Conservation (phyloP, 2,888 invertebrate species). For the Cryptops parisi region DNA sequence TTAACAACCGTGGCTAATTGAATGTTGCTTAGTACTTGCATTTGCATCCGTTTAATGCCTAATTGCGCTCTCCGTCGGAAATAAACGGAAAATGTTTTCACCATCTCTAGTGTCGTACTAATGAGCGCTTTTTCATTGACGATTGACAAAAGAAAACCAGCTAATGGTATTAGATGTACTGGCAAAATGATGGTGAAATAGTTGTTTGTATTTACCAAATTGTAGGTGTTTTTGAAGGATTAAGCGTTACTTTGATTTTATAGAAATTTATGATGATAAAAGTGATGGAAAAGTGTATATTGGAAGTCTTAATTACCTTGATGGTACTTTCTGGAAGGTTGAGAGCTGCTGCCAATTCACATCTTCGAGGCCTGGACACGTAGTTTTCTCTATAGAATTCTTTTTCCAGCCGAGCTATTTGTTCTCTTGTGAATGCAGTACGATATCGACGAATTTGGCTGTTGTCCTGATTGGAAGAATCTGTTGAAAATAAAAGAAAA, state of each 20-base stretch:
- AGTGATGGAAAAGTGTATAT: no score
- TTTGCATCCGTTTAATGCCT: background rate
- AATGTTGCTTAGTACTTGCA: background rate
- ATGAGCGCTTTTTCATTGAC: no score
- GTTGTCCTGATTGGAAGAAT: conserved; percentile 12
- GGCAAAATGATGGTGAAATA: no score
- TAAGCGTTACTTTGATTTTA: no score
- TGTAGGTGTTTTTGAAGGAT: no score
- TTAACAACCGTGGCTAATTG: background rate
- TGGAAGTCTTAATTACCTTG: conserved; percentile 49
- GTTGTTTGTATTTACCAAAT: no score
- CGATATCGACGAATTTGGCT: conserved; percentile 63
- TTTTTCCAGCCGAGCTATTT: conserved; percentile 76
- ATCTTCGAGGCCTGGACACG: conserved; percentile 84
- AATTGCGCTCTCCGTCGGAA: no score
- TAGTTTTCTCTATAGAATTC: conserved; percentile 97
- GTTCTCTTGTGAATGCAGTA: conserved; percentile 93
- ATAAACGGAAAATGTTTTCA: no score
- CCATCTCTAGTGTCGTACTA: no score
- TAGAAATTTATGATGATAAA: no score
- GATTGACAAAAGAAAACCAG: no score
- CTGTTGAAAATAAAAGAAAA: conserved; percentile 6
- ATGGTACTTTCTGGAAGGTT: conserved; percentile 94
- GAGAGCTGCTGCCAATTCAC: conserved; percentile 84
- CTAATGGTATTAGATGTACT: no score